A percentile compares a stretch with the other conserved stretches of the same genome.
phyloP scores from a whole-genome alignment of 2,888 invertebrate genomes.

The Idaea aversata region DNA sequence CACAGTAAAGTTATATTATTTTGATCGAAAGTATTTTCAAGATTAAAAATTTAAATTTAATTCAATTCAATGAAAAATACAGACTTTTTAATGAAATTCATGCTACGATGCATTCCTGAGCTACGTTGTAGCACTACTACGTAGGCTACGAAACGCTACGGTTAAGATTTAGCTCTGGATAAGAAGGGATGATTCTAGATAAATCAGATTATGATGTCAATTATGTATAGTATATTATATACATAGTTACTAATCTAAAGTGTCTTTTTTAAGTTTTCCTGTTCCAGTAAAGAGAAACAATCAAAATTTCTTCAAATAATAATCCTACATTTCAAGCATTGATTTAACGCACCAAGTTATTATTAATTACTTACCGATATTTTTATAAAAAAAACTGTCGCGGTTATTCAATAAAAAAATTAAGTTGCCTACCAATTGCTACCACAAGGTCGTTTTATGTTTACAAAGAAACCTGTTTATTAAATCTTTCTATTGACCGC shows the following conservation, averaged over 20 bases:
- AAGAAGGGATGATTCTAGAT: neutral
- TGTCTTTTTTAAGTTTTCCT: neutral
- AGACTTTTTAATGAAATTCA: neutral
- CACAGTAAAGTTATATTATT: too few relatives aligned
- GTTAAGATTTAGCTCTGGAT: neutral
- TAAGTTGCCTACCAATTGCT: neutral
- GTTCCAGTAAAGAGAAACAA: neutral
- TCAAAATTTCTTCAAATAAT: neutral
- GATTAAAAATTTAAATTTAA: neutral
- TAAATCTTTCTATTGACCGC: conserved; percentile 16
- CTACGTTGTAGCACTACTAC: neutral
- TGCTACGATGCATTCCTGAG: neutral
- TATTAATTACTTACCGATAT: too few relatives aligned
- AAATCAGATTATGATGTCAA: neutral
- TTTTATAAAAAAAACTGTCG: too few relatives aligned
- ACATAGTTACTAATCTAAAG: too few relatives aligned
- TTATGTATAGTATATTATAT: neutral
- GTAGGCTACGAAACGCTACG: neutral
- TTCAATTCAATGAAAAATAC: neutral
- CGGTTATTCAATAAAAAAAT: too few relatives aligned
- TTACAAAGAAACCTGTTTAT: conserved; percentile 25
- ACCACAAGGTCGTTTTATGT: conserved; percentile 25
- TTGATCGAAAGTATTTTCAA: neutral
- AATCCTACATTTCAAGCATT: neutral
- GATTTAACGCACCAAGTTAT: neutral